These are phyloP conservation scores for Pseudorhombus dupliciocellatus DNA, from an alignment of 2,113 vertebrate genomes.

Conservation along the genomic window DNA sequence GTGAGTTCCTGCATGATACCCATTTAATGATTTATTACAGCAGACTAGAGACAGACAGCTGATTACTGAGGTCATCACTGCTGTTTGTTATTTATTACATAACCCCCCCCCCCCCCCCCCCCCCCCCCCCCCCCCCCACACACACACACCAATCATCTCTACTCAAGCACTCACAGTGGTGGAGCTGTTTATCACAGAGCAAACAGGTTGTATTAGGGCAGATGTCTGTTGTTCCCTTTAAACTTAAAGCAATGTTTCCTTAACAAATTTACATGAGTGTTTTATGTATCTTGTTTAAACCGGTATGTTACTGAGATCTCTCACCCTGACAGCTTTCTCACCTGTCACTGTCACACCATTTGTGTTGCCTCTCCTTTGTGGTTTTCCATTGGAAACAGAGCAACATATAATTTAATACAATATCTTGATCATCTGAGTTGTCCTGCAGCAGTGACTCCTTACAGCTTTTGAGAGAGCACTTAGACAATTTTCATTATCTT, in stretches of 20 bases:
- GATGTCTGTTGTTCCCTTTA: neutral
- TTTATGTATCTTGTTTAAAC: no score
- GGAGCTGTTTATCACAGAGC: no score
- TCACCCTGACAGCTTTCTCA: neutral
- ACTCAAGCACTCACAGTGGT: no score
- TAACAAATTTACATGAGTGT: no score
- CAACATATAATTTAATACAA: neutral
- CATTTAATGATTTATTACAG: slow-evolving; percentile 10
- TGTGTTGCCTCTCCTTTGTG: neutral
- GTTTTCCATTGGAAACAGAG: neutral
- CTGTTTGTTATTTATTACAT: slow-evolving; percentile 47
- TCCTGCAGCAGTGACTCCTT: neutral
- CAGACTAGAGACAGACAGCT: neutral
- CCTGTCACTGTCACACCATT: neutral
- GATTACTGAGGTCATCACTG: slow-evolving; percentile 22
- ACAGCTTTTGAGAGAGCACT: neutral
- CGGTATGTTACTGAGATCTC: neutral
- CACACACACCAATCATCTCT: no score
- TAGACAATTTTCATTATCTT: no score
- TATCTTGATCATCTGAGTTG: neutral
- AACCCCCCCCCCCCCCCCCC: slow-evolving; percentile 11
- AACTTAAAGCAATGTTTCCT: no score
- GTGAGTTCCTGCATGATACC: slow-evolving; percentile 6
- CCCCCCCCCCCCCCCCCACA: no score
- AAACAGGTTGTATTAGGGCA: neutral